Base-by-base conservation (phyloP, 2,113 vertebrate species). In the Perognathus longimembris region DNA sequence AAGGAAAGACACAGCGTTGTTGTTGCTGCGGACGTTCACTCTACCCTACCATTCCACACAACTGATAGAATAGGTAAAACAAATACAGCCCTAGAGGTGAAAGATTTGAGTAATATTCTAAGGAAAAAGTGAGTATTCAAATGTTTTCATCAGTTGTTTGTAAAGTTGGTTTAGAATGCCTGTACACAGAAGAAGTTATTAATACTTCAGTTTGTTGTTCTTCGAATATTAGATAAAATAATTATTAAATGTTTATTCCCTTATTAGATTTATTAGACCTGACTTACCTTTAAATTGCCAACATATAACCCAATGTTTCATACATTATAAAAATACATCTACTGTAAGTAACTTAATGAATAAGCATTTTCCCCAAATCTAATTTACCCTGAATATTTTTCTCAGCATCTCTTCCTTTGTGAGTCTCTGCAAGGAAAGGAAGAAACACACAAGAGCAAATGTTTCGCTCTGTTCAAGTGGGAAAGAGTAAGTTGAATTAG, bases 261-360 rank as follows among this genome's bases (percentile, higher is more conserved):
- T 67, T 42, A 87, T 63, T 76, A 92, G 21, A 92, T 64, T 86
- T 93, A 45, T 45, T 45, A 45, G 9, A 45, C 10, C 45, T 12
- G 81, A 54, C 38, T 87, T 93, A 85, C 61, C 78, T 92, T 93
- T 80, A 67, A 93, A 92, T 89, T 76, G 3, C 17, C 17, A 73
- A 15, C 42, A 74, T 7, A 34, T 11, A 86, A 61, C 8, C 64
- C 5, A 63, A 38, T 57, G 6, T 21, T 77, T 54, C 22, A 38
- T 73, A 79, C 1, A 64, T n/a, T 84, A 80, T 54, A 95, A 75
- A 77, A 0, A 59, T 40, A 69, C 6, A 69, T 36, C 64, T 45
- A 8, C 45, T 30, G 77, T 22, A 59, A 2, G 54, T 89, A 86
- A 89, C 30, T 82, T 81, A 94, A 73, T 84, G 50, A 66, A 76